Percentiles rank a stretch among this genome's conserved stretches.
phyloP scores from a whole-genome alignment of 2,888 invertebrate genomes.

The Trisateles emortualis region DNA sequence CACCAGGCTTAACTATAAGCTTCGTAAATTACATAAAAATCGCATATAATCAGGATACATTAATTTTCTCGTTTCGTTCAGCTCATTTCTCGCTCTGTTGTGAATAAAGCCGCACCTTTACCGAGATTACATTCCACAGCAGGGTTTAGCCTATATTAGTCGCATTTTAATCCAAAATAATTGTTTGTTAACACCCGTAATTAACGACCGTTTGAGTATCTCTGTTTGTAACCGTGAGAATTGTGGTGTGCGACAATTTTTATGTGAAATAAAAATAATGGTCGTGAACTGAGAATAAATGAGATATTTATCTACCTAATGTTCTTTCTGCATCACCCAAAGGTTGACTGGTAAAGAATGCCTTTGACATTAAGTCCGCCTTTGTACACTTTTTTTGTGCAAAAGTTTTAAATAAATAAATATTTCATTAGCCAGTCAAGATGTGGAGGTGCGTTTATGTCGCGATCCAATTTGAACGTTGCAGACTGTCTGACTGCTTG shows the following conservation, averaged over 20 bases:
- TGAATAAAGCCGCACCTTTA: not conserved
- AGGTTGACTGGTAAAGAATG: too few relatives aligned
- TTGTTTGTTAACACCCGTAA: conserved; percentile 57
- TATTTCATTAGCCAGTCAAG: too few relatives aligned
- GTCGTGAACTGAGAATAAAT: too few relatives aligned
- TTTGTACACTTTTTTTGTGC: too few relatives aligned
- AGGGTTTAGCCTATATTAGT: conserved; percentile 27
- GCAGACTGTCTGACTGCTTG: too few relatives aligned
- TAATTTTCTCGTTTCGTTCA: not conserved
- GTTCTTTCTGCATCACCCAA: too few relatives aligned
- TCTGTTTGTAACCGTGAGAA: conserved; percentile 1
- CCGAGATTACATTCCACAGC: conserved; percentile 17
- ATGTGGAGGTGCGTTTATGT: too few relatives aligned
- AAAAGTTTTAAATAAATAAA: too few relatives aligned
- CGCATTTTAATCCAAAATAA: conserved; percentile 52
- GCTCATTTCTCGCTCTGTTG: conserved; percentile 19
- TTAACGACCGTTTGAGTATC: conserved; percentile 33
- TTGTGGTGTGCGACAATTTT: not conserved
- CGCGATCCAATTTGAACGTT: too few relatives aligned
- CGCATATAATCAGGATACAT: not conserved
- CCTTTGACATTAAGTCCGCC: too few relatives aligned
- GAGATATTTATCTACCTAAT: too few relatives aligned
- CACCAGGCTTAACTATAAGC: not conserved
- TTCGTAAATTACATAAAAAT: not conserved
- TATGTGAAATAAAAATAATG: not conserved